These are phyloP conservation scores for Manis javanica DNA, from an alignment of 2,797 vertebrate genomes.

Conservation along the genomic window DNA sequence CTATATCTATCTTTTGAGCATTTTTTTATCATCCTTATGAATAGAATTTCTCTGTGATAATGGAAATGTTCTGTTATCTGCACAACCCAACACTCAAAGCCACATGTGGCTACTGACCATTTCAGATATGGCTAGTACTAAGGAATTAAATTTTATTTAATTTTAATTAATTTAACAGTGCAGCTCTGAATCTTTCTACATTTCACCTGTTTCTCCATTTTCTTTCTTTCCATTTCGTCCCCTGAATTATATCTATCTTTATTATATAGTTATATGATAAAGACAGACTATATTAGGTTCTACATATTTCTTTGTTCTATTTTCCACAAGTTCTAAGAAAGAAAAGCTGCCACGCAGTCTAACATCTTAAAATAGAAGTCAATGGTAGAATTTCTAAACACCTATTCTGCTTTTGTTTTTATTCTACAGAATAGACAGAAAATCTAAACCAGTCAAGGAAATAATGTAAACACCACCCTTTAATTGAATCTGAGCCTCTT, in stretches of 20 bases:
- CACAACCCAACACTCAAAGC: neutral
- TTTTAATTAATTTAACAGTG: neutral
- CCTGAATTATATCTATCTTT: neutral
- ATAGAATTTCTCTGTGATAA: neutral
- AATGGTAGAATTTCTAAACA: neutral
- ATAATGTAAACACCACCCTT: neutral
- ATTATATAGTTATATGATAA: neutral
- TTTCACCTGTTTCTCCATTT: neutral
- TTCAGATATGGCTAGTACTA: neutral
- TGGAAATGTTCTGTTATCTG: neutral
- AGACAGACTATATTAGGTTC: neutral
- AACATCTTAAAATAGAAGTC: neutral
- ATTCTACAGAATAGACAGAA: neutral
- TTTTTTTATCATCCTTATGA: neutral
- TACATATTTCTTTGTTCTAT: conserved; percentile 4
- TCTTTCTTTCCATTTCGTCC: too few relatives aligned
- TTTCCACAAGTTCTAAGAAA: neutral
- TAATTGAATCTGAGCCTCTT: neutral
- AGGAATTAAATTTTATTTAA: neutral
- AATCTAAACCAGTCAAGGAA: neutral
- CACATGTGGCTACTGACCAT: neutral
- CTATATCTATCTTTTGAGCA: neutral
- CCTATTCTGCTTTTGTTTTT: neutral
- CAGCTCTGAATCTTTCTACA: neutral
- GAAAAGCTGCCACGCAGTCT: neutral